Evolutionary conservation across 2,113 vertebrate genomes (phyloP).

Genomic region (Otolemur garnettii): DNA sequence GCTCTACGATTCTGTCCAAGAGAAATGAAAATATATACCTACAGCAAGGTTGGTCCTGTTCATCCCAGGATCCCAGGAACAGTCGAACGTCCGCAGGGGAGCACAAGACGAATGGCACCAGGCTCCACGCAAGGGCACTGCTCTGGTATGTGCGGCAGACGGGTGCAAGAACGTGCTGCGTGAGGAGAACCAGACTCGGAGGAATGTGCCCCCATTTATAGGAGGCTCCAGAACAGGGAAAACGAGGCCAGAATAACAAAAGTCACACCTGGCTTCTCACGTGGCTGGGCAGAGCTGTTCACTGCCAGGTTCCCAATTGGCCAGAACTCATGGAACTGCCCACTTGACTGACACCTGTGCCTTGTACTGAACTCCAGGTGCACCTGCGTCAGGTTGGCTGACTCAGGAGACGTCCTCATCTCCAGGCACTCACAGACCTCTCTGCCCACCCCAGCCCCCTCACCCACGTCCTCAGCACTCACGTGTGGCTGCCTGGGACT

Average conservation of each 20-base stretch:
- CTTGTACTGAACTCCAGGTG: background rate
- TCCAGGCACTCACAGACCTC: background rate
- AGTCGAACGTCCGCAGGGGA: background rate
- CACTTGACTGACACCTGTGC: background rate
- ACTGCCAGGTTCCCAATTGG: background rate
- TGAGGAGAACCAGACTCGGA: no score
- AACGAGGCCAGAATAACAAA: fast-evolving
- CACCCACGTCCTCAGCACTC: no score
- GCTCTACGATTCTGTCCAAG: background rate
- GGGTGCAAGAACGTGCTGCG: fast-evolving
- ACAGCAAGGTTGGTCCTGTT: no score
- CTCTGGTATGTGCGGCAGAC: no score
- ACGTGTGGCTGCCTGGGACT: background rate
- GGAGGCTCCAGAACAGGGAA: no score
- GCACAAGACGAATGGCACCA: fast-evolving
- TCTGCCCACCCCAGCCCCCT: background rate
- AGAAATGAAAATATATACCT: background rate
- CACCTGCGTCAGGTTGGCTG: background rate
- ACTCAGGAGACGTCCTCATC: no score
- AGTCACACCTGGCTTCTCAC: background rate
- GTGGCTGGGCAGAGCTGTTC: background rate
- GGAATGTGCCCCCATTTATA: fast-evolving
- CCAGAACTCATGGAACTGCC: background rate
- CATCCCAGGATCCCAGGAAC: background rate
- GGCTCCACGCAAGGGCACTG: fast-evolving